Base-by-base conservation (phyloP, 2,797 vertebrate species). In the Helostoma temminkii region DNA sequence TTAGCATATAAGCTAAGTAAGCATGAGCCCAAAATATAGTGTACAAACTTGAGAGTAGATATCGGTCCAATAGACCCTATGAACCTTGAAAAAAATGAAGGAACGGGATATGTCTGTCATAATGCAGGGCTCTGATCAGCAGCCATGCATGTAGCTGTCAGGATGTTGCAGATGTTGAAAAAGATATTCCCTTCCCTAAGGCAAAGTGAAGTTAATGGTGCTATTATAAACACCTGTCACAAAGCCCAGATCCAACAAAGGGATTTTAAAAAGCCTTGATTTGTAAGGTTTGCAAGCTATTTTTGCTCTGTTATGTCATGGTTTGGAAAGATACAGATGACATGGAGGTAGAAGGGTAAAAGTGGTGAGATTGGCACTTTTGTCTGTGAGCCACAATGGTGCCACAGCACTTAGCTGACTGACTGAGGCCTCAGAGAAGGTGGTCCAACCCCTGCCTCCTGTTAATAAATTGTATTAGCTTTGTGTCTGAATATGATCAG, bases 211-310 rank as follows among this genome's bases (percentile, higher is more conserved):
- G 79, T 83, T 67, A 86, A 88, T 74, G 45, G 66, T 0, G 47
- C 75, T 74, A 63, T 76, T 78, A 74, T 85, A 88, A 91, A 88
- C 92, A 92, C 82, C 83, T 91, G 87, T 90, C 84, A 88, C 66
- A 71, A n/a, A 50, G 76, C 84, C 62, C 60, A 68, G 47, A 76
- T 82, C 25, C 43, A 81, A 73, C 63, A 78, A 88, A 47, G 28
- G 28, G 47, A 48, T 71, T 82, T 58, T 25, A 69, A 71, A 80
- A 53, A 50, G 25, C 9, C 60, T 53, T 49, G 32, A 62, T 81
- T 73, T 73, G 24, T 69, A 32, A 45, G 45, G 3, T 24, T 22
- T 73, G 34, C 15, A 41, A 34, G 9, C 50, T 68, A 11, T 42
- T 67, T 70, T 24, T 47, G 24, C 18, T 61, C 32, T 50, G 50